Evolutionary conservation across 2,888 invertebrate species (phyloP), one percentile per base, ranked within the genome.

Genomic region (Odontothrips loti): DNA sequence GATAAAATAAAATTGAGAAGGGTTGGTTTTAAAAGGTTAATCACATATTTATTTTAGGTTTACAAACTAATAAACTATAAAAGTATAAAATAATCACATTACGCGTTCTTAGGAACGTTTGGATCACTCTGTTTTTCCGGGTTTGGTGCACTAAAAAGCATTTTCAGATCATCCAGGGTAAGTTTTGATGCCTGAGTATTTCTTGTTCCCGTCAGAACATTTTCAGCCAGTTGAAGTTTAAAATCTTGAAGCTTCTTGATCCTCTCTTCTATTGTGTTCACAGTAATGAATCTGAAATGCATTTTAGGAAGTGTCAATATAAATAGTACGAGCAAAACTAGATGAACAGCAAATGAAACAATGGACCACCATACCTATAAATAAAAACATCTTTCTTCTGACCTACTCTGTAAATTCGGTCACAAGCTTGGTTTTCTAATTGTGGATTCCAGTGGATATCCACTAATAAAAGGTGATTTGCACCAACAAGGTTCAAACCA

Each of bases 371-470:
- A 87, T 85, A 95, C 94, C 95, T 95, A 87, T 96, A 95, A 80
- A 98, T 92, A 84, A 91, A 90, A 0, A 97, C 97, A 84, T 91
- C 87, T 85, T 93, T 95, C 80, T 87, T 91, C 87, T 98, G 98
- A 0, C 98, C 98, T 83, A 98, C 93, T 82, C 98, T 89, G 88
- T 97, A 97, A 83, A 98, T 93, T 82, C 98, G 90, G 89, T 98
- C 98, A 88, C 95, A 96, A 0, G 98, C 98, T 87, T 98, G 98
- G 79, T 93, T 91, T 88, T 99, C 98, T 79, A 98, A 88, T 85
- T 98, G 97, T 0, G 98, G 98, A 90, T 98, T 99, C 97, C 98
- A 99, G 88, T 98, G 98, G 81, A 96, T 91, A 88, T 99, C 98
- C 34, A 97, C 87, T 51, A 99, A 89, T 48, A 98, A 90, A 79